Base-by-base conservation (phyloP, 2,797 vertebrate species). In the Catharus ustulatus region DNA sequence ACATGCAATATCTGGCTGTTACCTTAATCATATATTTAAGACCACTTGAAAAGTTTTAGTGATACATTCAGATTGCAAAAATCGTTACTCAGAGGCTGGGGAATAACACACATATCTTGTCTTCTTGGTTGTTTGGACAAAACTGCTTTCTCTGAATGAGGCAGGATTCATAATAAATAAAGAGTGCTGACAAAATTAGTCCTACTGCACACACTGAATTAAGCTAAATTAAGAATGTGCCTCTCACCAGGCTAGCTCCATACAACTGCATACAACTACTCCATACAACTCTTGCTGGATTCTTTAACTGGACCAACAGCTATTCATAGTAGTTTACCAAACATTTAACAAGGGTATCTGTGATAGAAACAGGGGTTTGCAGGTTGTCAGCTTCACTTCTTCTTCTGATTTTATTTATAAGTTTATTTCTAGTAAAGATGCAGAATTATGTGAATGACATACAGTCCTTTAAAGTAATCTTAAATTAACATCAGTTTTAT, bases 11-110 rank as follows among this genome's bases (percentile, higher is more conserved):
- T 82, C 48, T 83, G 64, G 36, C 84, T 84, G n/a, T 83, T 94
- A 84, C 73, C 74, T 90, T 90, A 94, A 69, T 86, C 51, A 48
- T 61, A 9, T 74, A 51, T 84, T 75, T 90, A 81, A 93, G 63
- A 72, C 38, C 26, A 46, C 66, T 89, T 89, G 48, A 82, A 94
- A 86, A 72, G 30, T 79, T 74, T 40, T 45, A 90, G 19, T 27
- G 29, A 18, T 81, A 12, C 15, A 43, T 77, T 81, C 62, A 83
- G 15, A 20, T 88, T 78, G 55, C 36, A 75, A 63, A 79, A 81
- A 32, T 5, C 2, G 21, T 76, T 80, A 34, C 21, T 48, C 30
- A 43, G 36, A 75, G 59, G 18, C 49, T 93, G 34, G 18, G 58
- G 78, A 94, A 38, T 58, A 72, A 54, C 38, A 51, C n/a, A 51